phyloP scores from a whole-genome alignment of 2,113 vertebrate genomes.

The Lathamus discolor region DNA sequence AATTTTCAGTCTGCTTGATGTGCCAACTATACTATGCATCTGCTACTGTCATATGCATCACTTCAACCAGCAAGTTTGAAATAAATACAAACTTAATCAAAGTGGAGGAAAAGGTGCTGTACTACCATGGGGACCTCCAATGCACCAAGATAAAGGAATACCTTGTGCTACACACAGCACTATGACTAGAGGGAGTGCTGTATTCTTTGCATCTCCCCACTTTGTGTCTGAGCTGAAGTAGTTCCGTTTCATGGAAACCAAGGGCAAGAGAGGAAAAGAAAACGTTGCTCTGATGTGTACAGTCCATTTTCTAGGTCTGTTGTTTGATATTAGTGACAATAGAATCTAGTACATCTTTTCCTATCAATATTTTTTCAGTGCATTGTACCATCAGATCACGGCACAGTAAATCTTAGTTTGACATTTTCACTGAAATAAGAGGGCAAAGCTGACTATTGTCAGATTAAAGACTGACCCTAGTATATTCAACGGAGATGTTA shows the following conservation, averaged over 20 bases:
- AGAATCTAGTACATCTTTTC: not conserved
- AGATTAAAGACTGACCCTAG: not conserved
- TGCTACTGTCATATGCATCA: not conserved
- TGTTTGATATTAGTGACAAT: not conserved
- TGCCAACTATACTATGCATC: not conserved
- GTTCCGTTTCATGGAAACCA: accelerated
- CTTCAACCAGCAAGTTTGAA: not conserved
- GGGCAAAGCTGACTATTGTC: not conserved
- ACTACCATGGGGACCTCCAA: not conserved
- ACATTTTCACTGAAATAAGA: not conserved
- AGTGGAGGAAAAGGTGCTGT: not conserved
- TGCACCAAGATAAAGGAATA: not conserved
- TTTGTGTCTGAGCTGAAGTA: accelerated
- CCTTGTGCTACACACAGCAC: not conserved
- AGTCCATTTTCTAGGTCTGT: not conserved
- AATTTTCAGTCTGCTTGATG: conserved; percentile 19
- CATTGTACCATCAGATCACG: not conserved
- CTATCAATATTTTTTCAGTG: not conserved
- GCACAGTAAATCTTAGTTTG: not conserved
- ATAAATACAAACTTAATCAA: not conserved
- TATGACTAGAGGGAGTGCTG: not conserved
- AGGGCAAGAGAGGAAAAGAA: not conserved
- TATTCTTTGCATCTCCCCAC: not conserved
- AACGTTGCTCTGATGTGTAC: not conserved
- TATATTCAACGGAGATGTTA: not conserved